Evolutionary conservation across 2,113 vertebrate species (phyloP), one percentile per base, ranked within the genome.

Genomic region (Ceyx cyanopectus): DNA sequence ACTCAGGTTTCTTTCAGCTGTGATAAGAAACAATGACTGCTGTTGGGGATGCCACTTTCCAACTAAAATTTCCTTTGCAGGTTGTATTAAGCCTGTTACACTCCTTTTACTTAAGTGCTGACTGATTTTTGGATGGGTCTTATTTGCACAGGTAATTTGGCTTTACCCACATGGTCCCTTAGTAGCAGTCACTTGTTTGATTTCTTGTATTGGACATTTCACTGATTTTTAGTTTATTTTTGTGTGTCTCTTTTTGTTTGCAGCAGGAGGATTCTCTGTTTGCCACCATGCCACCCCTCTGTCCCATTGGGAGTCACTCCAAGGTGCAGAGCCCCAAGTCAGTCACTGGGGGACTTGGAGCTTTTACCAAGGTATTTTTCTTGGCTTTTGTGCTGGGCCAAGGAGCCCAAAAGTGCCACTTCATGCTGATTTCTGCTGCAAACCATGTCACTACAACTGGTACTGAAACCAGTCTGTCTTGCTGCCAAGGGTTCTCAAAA

Each of bases 261-360:
- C 91, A 98, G 98, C 98, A 98, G 95, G 98, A 98, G 69, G 98
- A 98, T 80, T 98, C 98, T 85, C 94, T 98, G 30, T 98, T 98
- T 94, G 98, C 98, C 57, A 97, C 98, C 21, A 98, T 98, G 98
- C 98, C 98, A 40, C 98, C 98, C 51, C 98, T 98, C 76, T 98
- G 98, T 92, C 98, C 98, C 54, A 98, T 98, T 76, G 98, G 98
- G 89, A 98, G 98, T 96, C 98, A 98, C 69, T 96, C 98, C 76
- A 98, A 98, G 82, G 97, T 98, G 48, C 98, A 98, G 23, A 98
- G 97, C 87, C 98, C 98, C 80, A 98, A 98, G 92, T 97, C 98
- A 4, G 78, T 98, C 77, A 96, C 98, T 34, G 98, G 98, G 96
- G 98, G 98, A 92, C 97, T 98, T 51, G 98, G 98, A 92, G 98